A percentile compares a stretch with the other conserved stretches of the same genome.
Evolutionary conservation across 2,113 vertebrate genomes (phyloP).

Genomic region (Amia ocellicauda): DNA sequence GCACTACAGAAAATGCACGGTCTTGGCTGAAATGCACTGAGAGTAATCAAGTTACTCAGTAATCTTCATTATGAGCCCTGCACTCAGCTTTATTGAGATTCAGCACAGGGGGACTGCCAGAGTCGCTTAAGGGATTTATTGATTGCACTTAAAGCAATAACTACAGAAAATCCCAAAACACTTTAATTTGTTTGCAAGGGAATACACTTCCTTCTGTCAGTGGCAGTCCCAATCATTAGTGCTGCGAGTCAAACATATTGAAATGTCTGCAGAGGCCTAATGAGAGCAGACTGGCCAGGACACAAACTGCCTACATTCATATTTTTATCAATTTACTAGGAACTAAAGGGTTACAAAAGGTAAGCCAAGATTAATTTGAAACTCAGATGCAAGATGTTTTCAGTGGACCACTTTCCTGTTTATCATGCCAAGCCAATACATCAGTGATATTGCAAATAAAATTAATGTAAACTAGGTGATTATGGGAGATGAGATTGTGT

Average conservation of each 20-base stretch:
- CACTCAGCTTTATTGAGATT: conserved; percentile 70
- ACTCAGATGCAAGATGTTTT: too few relatives aligned
- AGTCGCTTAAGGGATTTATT: conserved; percentile 66
- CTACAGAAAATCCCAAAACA: conserved; percentile 59
- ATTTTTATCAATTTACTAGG: neutral
- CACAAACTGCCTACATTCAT: neutral
- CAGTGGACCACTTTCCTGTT: too few relatives aligned
- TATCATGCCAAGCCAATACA: too few relatives aligned
- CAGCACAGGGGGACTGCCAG: conserved; percentile 45
- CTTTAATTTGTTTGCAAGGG: conserved; percentile 52
- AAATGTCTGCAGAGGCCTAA: neutral
- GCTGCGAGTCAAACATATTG: too few relatives aligned
- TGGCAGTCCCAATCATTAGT: neutral
- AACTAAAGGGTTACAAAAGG: neutral
- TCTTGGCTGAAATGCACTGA: conserved; percentile 40
- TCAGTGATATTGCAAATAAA: too few relatives aligned
- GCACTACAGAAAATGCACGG: conserved; percentile 35
- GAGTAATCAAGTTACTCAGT: conserved; percentile 65
- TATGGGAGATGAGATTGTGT: too few relatives aligned
- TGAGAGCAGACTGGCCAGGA: neutral
- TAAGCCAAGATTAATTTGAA: too few relatives aligned
- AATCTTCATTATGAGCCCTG: conserved; percentile 68
- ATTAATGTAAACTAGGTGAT: too few relatives aligned
- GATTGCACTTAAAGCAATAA: conserved; percentile 76
- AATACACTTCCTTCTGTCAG: neutral